phyloP scores from a whole-genome alignment of 2,888 invertebrate species.

The Zaprionus obscuricornis region DNA sequence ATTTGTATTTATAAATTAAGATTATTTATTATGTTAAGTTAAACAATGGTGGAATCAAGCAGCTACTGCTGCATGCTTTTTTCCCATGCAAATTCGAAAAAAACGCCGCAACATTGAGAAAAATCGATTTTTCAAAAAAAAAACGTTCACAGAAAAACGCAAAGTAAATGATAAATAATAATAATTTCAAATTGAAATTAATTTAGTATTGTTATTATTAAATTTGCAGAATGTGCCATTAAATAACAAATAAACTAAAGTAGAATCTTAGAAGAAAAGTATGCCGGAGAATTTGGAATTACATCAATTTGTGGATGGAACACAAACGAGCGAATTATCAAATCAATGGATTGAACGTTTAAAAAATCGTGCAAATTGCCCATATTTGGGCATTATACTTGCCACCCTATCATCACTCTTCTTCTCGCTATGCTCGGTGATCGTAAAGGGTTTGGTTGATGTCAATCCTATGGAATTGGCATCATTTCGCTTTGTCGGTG shows the following conservation, averaged over 20 bases:
- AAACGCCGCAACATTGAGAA: conserved; percentile 28
- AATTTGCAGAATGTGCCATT: conserved; percentile 58
- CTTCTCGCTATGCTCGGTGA: conserved; percentile 95
- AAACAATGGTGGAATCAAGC: conserved; percentile 26
- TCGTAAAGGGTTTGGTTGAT: conserved; percentile 93
- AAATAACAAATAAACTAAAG: conserved; percentile 19
- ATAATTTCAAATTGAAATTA: not conserved
- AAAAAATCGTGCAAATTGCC: conserved; percentile 85
- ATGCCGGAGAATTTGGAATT: conserved; percentile 92
- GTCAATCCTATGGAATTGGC: conserved; percentile 95
- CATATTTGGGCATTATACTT: conserved; percentile 91
- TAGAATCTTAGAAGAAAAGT: conserved; percentile 23
- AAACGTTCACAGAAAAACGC: too few species aligned
- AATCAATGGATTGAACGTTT: conserved; percentile 76
- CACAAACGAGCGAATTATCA: conserved; percentile 75
- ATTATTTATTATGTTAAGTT: conserved; percentile 15
- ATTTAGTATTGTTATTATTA: not conserved
- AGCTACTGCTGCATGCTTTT: conserved; percentile 26
- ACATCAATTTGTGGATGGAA: conserved; percentile 89
- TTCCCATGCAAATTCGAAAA: conserved; percentile 6
- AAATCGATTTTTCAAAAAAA: conserved; percentile 57
- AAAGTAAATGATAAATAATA: not conserved
- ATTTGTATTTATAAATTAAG: not conserved
- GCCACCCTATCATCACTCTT: conserved; percentile 94
- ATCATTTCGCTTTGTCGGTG: conserved; percentile 93